Evolutionary conservation across 2,888 invertebrate genomes (phyloP), one percentile per base, ranked within the genome.

Genomic region (Nyleta sp.): DNA sequence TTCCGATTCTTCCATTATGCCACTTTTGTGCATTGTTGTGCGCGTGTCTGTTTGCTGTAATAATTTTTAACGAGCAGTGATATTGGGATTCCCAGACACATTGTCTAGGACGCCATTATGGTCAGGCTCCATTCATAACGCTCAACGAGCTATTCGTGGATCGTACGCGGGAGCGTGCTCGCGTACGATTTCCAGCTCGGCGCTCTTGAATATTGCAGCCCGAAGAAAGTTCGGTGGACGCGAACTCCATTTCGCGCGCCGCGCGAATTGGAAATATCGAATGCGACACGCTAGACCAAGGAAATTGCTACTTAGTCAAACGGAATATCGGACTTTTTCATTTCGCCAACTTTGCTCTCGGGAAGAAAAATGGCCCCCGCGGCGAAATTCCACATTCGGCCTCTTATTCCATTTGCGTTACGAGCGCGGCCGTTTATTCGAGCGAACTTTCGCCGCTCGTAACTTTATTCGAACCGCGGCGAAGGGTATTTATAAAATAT

Each of bases 11-110:
- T 64, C 57, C 42, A 62, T 70, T 70, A 50, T 65, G 64, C 57
- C 64, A 64, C 70, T 76, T 76, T 70, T 71, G 64, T 35, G 57
- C 38, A 65, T 65, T 64, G 52, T 62, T 35, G 46, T 42, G 59
- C 48, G 62, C 55, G 44, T 53, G 62, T 64, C 59, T 52, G 68
- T 81, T 80, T 80, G 74, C 73, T 78, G 79, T 82, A 82, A 84
- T 83, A 80, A 79, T 83, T 83, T 83, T 81, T 84, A 84, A 86
- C 83, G 83, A 84, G 82, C 73, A 77, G 55, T 78, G 82, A 83
- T 84, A 84, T 82, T 82, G 83, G 82, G 82, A 84, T 84, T 84
- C 74, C 81, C 82, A 83, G 82, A 83, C 80, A 72, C 79, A 81
- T 79, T 78, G 80, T 78, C 79, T 72, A 78, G 72, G 59, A 72